Base-by-base conservation (phyloP, 2,797 vertebrate genomes). In the Mormyrus proboscirostris region DNA sequence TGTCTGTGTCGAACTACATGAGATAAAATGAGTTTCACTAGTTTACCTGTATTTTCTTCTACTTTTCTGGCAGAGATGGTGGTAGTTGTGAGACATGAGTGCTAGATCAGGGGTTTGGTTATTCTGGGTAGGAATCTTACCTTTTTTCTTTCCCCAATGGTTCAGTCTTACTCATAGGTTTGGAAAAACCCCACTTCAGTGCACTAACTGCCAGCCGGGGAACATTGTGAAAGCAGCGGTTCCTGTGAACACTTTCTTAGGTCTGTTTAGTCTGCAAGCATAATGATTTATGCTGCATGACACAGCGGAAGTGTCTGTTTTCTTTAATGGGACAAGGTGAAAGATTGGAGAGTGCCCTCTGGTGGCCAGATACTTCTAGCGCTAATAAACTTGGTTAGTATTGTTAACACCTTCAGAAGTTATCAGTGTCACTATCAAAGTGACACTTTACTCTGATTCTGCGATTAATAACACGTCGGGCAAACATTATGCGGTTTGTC, bases 221-320 rank as follows among this genome's bases (percentile, higher is more conserved):
- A 16, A 82, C 41, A 47, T 0, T 82, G 76, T n/a, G 76, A 47
- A 47, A 47, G 76, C 76, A 47, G 9, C 3, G 33, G 51, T 86
- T 33, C 33, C 84, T 53, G 29, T 33, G 49, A 53, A 51, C 25
- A 55, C 38, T 51, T 50, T 65, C 14, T 44, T 49, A 84, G 41
- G 44, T 33, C 57, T 25, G 88, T 59, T 53, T 86, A 85, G 53
- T 22, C 47, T 89, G 83, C 19, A 87, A 44, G 57, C 10, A 1
- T 86, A 69, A 50, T 73, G 57, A 86, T 12, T 47, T 86, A 41
- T 86, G 62, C 57, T 89, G 57, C 25, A 49, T 53, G 88, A 88
- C 62, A 86, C 83, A 73, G 53, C 82, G 59, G 83, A 89, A 89
- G 82, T 3, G 53, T 87, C 49, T 53, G 47, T 85, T 50, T 86